Percentiles rank a stretch among this genome's conserved stretches.
phyloP scores from a whole-genome alignment of 2,797 vertebrate species.

The Tangara arthus region DNA sequence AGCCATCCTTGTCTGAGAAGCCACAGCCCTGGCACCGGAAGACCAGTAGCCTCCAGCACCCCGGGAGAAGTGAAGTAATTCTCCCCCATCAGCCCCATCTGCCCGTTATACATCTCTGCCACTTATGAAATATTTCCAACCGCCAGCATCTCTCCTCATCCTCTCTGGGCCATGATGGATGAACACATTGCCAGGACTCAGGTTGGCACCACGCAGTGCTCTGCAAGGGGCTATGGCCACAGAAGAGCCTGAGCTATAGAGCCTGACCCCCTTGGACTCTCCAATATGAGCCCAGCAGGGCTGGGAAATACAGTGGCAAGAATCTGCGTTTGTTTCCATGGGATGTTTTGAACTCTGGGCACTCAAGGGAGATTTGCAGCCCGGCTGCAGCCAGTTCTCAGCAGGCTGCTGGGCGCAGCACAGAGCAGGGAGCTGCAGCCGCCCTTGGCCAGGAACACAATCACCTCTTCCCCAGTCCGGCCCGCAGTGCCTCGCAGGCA shows the following conservation, averaged over 20 bases:
- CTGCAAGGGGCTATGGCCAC: background rate
- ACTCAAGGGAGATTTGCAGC: background rate
- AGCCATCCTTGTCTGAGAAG: slow-evolving; percentile 11
- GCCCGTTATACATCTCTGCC: background rate
- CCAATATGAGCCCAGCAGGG: background rate
- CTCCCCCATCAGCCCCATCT: background rate
- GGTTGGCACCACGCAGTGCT: background rate
- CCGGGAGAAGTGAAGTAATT: slow-evolving; percentile 5
- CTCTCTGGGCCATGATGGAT: rapidly evolving
- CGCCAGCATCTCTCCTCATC: background rate
- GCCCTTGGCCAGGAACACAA: background rate
- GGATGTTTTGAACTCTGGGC: background rate
- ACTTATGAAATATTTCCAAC: slow-evolving; percentile 68
- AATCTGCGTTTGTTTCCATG: background rate
- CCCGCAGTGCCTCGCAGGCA: background rate
- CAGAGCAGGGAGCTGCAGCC: background rate
- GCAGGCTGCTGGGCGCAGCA: background rate
- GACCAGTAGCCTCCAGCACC: background rate
- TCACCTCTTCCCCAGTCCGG: slow-evolving; percentile 22
- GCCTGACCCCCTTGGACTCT: rapidly evolving
- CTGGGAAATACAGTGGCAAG: rapidly evolving
- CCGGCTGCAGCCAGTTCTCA: rapidly evolving
- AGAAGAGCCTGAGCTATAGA: background rate
- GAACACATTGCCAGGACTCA: background rate
- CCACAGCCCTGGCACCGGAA: slow-evolving; percentile 16